A percentile compares a stretch with the other conserved stretches of the same genome.
Conservation (phyloP, 2,888 invertebrate genomes). For the Lagria hirta region DNA sequence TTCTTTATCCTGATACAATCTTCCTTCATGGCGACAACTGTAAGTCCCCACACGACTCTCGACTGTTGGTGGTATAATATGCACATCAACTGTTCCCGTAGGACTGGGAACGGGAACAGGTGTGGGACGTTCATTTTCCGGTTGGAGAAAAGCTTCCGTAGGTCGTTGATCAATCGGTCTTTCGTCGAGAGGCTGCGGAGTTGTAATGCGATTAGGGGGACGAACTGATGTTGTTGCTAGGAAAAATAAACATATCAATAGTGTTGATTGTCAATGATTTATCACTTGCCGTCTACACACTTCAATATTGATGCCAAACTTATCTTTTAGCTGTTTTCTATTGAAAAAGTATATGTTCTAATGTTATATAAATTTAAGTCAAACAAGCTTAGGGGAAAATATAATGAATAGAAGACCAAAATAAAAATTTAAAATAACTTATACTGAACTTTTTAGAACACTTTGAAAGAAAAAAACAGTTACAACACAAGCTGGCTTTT, state of each 20-base stretch:
- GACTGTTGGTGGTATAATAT: constrained; percentile 37
- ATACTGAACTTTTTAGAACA: no score
- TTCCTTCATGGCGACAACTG: constrained; percentile 51
- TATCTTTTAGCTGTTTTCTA: no score
- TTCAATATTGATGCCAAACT: no score
- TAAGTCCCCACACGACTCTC: constrained; percentile 32
- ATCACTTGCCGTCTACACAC: no score
- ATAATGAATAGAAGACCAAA: no score
- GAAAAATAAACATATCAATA: not conserved
- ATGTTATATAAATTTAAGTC: no score
- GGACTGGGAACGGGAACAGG: constrained; percentile 32
- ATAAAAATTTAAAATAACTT: no score
- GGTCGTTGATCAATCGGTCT: constrained; percentile 36
- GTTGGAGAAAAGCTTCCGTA: constrained; percentile 44
- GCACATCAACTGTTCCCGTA: constrained; percentile 42
- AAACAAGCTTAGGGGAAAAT: no score
- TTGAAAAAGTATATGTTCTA: no score
- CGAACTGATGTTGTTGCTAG: constrained; percentile 20
- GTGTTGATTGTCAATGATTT: constrained; percentile 2
- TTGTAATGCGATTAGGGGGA: constrained; percentile 35
- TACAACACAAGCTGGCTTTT: no score
- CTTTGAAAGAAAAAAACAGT: no score
- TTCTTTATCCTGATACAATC: constrained; percentile 60
- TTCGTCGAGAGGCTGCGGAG: constrained; percentile 50
- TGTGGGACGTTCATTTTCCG: constrained; percentile 48